phyloP scores from a whole-genome alignment of 2,888 invertebrate species.

The Drosophila sordidapex region DNA sequence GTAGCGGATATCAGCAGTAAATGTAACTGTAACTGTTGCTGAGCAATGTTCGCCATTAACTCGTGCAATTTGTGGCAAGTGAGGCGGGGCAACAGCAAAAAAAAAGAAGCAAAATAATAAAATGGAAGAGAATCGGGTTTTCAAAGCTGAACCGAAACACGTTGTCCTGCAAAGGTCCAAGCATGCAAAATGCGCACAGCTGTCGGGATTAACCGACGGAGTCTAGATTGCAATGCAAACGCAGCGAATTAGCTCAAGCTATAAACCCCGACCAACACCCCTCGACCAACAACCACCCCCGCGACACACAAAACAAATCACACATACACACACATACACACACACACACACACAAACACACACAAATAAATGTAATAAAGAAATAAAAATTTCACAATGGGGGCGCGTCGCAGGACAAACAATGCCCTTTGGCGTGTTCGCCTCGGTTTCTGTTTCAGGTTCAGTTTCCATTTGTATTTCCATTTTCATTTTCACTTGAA shows the following conservation, averaged over 20 bases:
- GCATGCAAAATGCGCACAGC: conserved; percentile 71
- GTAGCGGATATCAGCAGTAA: conserved; percentile 11
- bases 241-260: conserved; percentile 58
- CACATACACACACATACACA: conserved; percentile 31
- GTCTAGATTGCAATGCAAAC: conserved; percentile 63
- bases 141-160: neutral
- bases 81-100: conserved; percentile 17
- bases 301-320: conserved; percentile 14
- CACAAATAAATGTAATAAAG: conserved; percentile 75
- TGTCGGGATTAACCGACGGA: conserved; percentile 64
- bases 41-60: conserved; percentile 4
- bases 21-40: conserved; percentile 16
- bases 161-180: conserved; percentile 16
- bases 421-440: conserved; percentile 52
- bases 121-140: neutral
- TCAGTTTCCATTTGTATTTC: conserved; percentile 16
- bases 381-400: conserved; percentile 57
- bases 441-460: conserved; percentile 26
- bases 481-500: conserved; percentile 29
- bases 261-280: conserved; percentile 17
- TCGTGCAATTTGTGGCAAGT: conserved; percentile 63
- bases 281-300: conserved; percentile 49
- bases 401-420: conserved; percentile 36
- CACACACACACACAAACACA: conserved; percentile 43
- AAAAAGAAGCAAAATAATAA: neutral